A percentile compares a stretch with the other conserved stretches of the same genome.
phyloP scores from a whole-genome alignment of 2,113 vertebrate species.

The Gila orcuttii region DNA sequence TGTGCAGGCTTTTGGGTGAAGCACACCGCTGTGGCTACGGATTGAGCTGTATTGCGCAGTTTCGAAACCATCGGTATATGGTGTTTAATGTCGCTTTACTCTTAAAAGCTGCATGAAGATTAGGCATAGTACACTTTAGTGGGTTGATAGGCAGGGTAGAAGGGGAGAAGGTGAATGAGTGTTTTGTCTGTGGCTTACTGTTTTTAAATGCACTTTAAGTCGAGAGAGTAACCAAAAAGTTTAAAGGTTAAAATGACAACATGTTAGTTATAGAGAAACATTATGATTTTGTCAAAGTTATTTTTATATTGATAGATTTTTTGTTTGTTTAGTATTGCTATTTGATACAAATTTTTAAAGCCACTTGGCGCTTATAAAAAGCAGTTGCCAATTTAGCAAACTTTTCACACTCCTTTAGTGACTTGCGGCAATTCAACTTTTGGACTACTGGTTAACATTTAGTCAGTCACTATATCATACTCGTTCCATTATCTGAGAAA shows the following conservation, averaged over 20 bases:
- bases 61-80: neutral
- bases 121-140: neutral
- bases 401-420: too few relatives aligned
- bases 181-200: too few relatives aligned
- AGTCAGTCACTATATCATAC: too few relatives aligned
- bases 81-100: conserved; percentile 4
- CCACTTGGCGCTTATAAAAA: neutral
- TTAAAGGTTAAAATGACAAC: neutral
- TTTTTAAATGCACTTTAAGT: too few relatives aligned
- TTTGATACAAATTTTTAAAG: neutral
- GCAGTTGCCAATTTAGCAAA: too few relatives aligned
- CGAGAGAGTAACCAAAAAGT: too few relatives aligned
- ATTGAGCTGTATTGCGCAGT: neutral
- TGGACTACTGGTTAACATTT: too few relatives aligned
- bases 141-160: neutral
- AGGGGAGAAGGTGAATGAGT: neutral
- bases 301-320: neutral
- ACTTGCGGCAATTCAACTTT: too few relatives aligned
- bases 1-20: conserved; percentile 5
- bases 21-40: neutral
- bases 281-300: neutral
- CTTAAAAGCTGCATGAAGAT: neutral
- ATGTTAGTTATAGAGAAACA: neutral
- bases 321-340: neutral
- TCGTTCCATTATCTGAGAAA: too few relatives aligned